Base-by-base conservation (phyloP, 2,113 vertebrate genomes). In the Felis chaus region DNA sequence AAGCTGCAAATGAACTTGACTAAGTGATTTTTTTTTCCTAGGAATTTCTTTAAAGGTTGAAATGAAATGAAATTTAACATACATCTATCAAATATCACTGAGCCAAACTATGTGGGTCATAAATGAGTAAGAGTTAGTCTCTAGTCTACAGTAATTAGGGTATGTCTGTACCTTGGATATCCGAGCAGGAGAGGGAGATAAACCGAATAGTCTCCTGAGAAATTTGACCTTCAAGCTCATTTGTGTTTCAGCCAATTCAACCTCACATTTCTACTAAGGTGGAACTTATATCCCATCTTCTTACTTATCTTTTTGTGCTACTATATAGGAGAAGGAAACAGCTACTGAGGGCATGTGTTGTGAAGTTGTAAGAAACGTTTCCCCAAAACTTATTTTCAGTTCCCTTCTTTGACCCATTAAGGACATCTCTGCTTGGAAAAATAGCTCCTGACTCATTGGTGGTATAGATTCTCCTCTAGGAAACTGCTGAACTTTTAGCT, bases 1-100 rank as follows among this genome's bases (percentile, higher is more conserved):
- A 97, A 94, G 48, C 25, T 95, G 92, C 39, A 97, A 96, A 95
- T 88, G 81, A 93, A 71, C 1, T 82, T 87, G 50, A 74, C 61
- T 33, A 8, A 78, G 29, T 76, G 55, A 25, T 81, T 97, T 76
- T 89, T 61, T 81, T 86, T 83, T 41, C 3, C n/a, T 93, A 61
- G 27, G 69, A 91, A 68, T 78, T 73, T 96, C 25, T 97, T 89
- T 84, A 91, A 87, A 91, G 27, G 90, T 14, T 80, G 31, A 93
- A 91, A 39, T 95, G 15, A 92, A 86, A 93, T 91, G 39, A 19
- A 68, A 25, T 80, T 84, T 5, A 94, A 25, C 23, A 74, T 14
- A 65, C 14, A 81, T 4, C 90, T 83, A 50, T 12, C 39, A 92
- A 57, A 87, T 92, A 74, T 7, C 53, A 76, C 31, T 87, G 68